Conservation (phyloP, 2,113 vertebrate species). For the Eretmochelys imbricata region DNA sequence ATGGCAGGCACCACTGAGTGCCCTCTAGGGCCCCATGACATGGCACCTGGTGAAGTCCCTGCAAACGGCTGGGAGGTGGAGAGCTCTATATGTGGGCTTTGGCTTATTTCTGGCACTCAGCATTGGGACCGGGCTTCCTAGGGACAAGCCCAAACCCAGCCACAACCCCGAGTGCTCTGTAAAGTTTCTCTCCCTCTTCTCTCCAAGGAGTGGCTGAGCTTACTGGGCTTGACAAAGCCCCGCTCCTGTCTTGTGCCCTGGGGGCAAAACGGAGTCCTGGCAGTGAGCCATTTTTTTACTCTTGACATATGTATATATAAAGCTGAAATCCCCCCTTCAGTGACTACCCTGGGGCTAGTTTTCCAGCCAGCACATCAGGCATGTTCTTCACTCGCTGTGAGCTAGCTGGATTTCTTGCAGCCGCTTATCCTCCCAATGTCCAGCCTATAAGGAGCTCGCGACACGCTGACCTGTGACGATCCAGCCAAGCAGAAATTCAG, state of each 20-base stretch:
- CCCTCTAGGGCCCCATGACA: no score
- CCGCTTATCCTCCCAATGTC: constrained; percentile 17
- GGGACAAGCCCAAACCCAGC: no score
- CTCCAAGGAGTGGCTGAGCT: neutral
- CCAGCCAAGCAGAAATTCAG: neutral
- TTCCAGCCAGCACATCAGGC: neutral
- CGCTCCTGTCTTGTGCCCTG: rapidly evolving
- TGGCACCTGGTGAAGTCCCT: no score
- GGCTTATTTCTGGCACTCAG: no score
- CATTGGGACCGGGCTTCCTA: no score
- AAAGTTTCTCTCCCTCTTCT: neutral
- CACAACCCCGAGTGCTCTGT: neutral
- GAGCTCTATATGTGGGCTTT: no score
- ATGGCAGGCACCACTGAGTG: no score
- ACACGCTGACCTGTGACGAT: rapidly evolving
- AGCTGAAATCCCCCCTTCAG: neutral
- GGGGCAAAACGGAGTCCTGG: neutral
- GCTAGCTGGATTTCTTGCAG: neutral
- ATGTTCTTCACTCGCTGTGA: neutral
- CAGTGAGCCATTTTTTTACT: neutral
- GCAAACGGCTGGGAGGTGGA: no score
- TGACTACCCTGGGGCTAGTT: neutral
- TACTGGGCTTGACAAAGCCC: neutral
- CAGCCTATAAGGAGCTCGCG: neutral
- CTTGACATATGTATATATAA: neutral